Base-by-base conservation (phyloP, 2,888 invertebrate genomes). In the Nematopogon swammerdamellus region DNA sequence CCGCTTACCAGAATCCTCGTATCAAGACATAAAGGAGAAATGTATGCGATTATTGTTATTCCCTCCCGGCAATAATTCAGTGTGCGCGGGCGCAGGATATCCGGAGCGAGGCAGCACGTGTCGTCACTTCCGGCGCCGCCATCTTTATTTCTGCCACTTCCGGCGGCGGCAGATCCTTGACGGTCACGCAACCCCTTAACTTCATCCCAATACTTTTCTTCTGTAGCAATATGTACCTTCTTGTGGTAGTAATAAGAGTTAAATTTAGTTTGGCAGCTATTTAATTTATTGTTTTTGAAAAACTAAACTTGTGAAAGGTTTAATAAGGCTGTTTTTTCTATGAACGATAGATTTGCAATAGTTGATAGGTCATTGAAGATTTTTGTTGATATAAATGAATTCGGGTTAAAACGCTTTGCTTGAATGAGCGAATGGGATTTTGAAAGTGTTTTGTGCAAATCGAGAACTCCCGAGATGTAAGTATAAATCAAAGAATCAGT, bases 51-150 rank as follows among this genome's bases (percentile, higher is more conserved):
- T 60, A 63, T 50, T 51, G 42, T 64, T 64, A 64, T 65, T 60
- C 63, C 64, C 52, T 54, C 62, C 63, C 62, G 59, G 68, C 69
- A 69, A 75, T 76, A 76, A 75, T 68, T 75, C 75, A 76, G 72
- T 71, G 72, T 71, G 62, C 63, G 67, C 64, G 64, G 64, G 67
- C 60, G 59, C 59, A 60, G 74, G 77, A 77, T 63, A 61, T 79
- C 77, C 77, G 74, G 72, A 61, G 74, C 62, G 68, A 61, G 59
- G 59, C 66, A 79, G 77, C 77, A 79, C 77, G 77, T 79, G 77
- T 79, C 77, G 57, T 63, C 58, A 58, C 61, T 3, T 45, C 20
- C 77, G 73, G 68, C 61, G 64, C 64, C 66, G 76, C 75, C 76
- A 77, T 77, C 76, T 77, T 76, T 71, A 68, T 67, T 64, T 64